These are phyloP conservation scores for Diplosoma virens DNA, from an alignment of 23 tunicate species.

Conservation along the genomic window DNA sequence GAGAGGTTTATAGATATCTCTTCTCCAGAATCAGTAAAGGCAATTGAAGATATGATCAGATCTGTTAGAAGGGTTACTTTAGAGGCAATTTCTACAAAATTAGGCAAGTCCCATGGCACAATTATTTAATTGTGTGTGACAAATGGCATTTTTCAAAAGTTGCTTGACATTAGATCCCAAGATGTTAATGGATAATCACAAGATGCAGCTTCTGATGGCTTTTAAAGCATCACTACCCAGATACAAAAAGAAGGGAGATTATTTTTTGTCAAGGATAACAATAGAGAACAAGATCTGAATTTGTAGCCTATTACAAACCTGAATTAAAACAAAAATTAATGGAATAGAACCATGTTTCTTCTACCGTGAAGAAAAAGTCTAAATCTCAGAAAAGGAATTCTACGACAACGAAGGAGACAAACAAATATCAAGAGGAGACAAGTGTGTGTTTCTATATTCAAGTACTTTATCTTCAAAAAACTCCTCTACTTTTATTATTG, in stretches of 20 bases:
- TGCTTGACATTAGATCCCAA: not conserved
- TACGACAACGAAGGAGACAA: too few relatives aligned
- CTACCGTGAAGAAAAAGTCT: not conserved
- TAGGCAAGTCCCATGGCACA: not conserved
- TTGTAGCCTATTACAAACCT: too few relatives aligned
- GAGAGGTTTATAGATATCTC: slow-evolving; percentile 4
- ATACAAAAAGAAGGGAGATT: not conserved
- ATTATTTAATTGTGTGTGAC: not conserved
- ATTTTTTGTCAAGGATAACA: too few relatives aligned
- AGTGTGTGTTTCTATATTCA: too few relatives aligned
- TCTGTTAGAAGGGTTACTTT: too few relatives aligned
- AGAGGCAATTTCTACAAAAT: not conserved
- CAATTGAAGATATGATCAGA: too few relatives aligned
- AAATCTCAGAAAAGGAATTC: too few relatives aligned
- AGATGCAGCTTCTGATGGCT: not conserved
- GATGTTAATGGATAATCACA: slow-evolving; percentile 13
- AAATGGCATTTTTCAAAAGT: not conserved
- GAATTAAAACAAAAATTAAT: not conserved
- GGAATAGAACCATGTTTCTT: not conserved
- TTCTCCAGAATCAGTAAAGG: not conserved
- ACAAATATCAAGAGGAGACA: too few relatives aligned
- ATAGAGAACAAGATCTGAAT: too few relatives aligned
- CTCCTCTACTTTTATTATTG: too few relatives aligned
- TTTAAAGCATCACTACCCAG: too few relatives aligned
- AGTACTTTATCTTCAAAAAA: too few relatives aligned